These are phyloP conservation scores for Crambe crambe DNA, from an alignment of 37 sponge, comb jelly and placozoan species.

Conservation along the genomic window DNA sequence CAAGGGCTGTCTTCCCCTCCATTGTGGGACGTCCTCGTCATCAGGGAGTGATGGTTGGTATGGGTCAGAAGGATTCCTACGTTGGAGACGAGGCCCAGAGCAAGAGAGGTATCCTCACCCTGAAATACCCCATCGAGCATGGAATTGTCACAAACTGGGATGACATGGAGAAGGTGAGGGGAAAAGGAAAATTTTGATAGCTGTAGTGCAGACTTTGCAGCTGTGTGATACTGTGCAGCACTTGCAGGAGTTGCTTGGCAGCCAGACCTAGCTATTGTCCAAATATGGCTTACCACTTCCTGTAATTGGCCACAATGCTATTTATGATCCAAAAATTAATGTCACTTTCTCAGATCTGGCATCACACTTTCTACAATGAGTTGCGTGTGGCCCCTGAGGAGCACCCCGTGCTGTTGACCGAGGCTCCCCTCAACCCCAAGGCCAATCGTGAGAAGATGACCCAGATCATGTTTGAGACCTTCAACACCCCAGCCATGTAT, in stretches of 20 bases:
- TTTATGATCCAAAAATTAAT: no score
- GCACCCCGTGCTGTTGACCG: slow-evolving; percentile 99
- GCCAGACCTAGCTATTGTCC: no score
- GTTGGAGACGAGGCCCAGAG: slow-evolving; percentile 99
- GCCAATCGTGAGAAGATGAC: slow-evolving; percentile 99
- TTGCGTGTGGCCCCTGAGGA: slow-evolving; percentile 99
- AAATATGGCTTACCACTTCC: no score
- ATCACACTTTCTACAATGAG: slow-evolving; percentile 99
- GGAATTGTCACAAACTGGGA: slow-evolving; percentile 99
- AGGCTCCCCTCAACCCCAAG: slow-evolving; percentile 99
- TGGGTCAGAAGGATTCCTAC: slow-evolving; percentile 99
- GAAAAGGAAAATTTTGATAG: background rate
- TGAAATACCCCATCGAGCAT: slow-evolving; percentile 99
- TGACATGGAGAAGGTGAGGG: slow-evolving; percentile 99
- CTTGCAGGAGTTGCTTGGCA: no score
- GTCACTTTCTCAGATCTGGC: slow-evolving; percentile 91
- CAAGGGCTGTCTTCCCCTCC: slow-evolving; percentile 99
- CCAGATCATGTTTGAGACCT: slow-evolving; percentile 99
- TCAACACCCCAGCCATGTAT: slow-evolving; percentile 99
- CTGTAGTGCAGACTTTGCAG: background rate
- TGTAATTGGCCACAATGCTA: no score
- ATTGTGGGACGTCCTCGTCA: slow-evolving; percentile 99
- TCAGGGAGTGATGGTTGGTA: slow-evolving; percentile 99
- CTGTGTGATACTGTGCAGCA: no score
- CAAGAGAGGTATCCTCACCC: slow-evolving; percentile 99